These are phyloP conservation scores for Eucera pruinosa DNA, from an alignment of 2,888 invertebrate species.

Conservation along the genomic window DNA sequence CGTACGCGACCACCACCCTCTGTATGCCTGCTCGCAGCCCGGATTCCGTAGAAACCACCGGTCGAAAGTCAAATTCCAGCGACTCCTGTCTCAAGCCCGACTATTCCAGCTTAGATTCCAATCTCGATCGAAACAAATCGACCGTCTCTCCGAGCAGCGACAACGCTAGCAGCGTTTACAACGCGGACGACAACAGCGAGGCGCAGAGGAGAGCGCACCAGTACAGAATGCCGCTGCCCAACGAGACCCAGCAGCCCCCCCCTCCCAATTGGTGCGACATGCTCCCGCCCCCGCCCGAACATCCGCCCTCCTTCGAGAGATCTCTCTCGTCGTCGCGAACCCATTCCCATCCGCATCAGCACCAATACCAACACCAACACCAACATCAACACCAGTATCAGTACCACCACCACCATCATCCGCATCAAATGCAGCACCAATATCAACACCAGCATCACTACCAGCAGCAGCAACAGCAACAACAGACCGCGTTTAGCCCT, in stretches of 20 bases:
- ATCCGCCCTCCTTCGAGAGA: constrained; percentile 55
- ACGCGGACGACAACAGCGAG: constrained; percentile 77
- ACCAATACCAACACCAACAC: constrained; percentile 51
- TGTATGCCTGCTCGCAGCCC: constrained; percentile 84
- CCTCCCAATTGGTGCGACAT: constrained; percentile 88
- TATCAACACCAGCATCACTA: constrained; percentile 29
- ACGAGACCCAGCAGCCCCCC: constrained; percentile 35
- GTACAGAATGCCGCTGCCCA: constrained; percentile 61
- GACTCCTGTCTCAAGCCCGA: constrained; percentile 83
- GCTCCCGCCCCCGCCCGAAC: constrained; percentile 84
- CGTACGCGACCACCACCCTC: constrained; percentile 91
- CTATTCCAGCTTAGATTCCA: constrained; percentile 82
- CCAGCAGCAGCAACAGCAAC: constrained; percentile 59
- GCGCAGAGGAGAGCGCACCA: constrained; percentile 74
- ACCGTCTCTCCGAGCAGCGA: constrained; percentile 83
- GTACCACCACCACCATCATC: constrained; percentile 41
- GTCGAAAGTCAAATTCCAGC: constrained; percentile 82
- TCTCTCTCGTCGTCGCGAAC: constrained; percentile 34
- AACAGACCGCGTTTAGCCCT: constrained; percentile 79
- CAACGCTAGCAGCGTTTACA: constrained; percentile 82
- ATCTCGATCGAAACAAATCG: constrained; percentile 82
- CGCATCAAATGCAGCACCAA: constrained; percentile 24
- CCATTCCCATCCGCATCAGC: constrained; percentile 38
- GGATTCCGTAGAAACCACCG: constrained; percentile 83
- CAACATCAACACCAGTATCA: constrained; percentile 55